Percentiles rank a stretch among this genome's conserved stretches.
Conservation (phyloP, 92 coral and sea anemone genomes). For the Anthopleura xanthogrammica region DNA sequence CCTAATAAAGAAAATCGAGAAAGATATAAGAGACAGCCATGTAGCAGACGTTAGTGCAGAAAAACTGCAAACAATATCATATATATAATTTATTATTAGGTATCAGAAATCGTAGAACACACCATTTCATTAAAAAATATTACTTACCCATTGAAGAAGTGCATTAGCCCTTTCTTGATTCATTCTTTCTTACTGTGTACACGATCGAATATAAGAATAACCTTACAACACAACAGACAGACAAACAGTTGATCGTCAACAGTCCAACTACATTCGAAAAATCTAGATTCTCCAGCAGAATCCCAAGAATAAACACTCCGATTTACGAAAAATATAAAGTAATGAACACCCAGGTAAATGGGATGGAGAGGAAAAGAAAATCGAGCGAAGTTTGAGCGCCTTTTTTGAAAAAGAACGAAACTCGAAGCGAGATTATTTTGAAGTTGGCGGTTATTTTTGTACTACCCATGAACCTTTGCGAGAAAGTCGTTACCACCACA, state of each 20-base stretch:
- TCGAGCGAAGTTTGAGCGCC: not conserved
- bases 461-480: constrained; percentile 38
- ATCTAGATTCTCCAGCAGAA: not conserved
- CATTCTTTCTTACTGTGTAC: constrained; percentile 4
- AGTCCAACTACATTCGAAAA: not conserved
- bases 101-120: not conserved
- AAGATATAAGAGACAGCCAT: not conserved
- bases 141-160: constrained; percentile 62
- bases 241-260: not conserved
- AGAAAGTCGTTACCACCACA: not conserved
- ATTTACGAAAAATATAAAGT: not conserved
- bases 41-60: no score
- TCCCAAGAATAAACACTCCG: not conserved
- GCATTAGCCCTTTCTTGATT: constrained; percentile 39
- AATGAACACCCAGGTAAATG: not conserved
- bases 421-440: constrained; percentile 6
- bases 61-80: not conserved
- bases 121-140: not conserved
- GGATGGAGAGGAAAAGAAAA: not conserved
- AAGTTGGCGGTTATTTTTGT: constrained; percentile 43
- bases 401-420: not conserved
- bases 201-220: not conserved
- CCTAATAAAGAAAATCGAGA: constrained; percentile 21
- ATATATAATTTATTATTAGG: not conserved
- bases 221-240: constrained; percentile 11